Conservation (phyloP, 2,797 vertebrate genomes). For the Sternotherus odoratus region DNA sequence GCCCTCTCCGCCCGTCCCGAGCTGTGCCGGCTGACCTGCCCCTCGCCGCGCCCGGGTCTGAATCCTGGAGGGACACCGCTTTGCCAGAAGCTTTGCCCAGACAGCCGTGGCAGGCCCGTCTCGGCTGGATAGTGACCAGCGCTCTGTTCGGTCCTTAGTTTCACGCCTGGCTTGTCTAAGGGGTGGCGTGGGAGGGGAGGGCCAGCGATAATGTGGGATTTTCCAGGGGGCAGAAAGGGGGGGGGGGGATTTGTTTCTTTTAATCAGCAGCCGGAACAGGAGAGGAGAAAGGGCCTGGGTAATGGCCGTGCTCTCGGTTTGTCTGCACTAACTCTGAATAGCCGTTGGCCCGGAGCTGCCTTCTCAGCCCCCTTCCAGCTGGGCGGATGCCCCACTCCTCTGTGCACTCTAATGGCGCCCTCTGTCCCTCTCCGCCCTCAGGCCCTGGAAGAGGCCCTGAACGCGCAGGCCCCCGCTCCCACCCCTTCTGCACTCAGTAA, state of each 20-base stretch:
- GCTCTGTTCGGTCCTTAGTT: neutral
- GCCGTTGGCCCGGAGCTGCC: neutral
- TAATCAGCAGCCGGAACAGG: neutral
- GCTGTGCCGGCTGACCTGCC: too few relatives aligned
- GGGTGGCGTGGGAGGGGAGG: neutral
- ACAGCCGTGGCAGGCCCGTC: neutral
- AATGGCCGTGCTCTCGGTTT: neutral
- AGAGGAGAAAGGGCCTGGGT: neutral
- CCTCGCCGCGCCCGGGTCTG: neutral
- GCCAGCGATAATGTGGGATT: too few relatives aligned
- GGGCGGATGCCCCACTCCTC: rapidly evolving
- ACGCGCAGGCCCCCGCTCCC: conserved; percentile 86
- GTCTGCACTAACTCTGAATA: neutral
- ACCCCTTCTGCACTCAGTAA: conserved; percentile 82
- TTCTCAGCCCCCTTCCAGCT: rapidly evolving
- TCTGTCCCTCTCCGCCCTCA: conserved; percentile 55
- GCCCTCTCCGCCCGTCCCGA: too few relatives aligned
- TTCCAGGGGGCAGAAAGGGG: neutral
- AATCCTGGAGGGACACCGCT: neutral
- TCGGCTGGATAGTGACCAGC: too few relatives aligned
- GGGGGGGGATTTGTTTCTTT: neutral
- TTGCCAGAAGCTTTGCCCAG: neutral
- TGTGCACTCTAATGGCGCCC: neutral
- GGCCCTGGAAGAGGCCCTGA: conserved; percentile 95
- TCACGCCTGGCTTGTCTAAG: neutral